Evolutionary conservation across 2,113 vertebrate species (phyloP), one percentile per base, ranked within the genome.

Genomic region (Probosciger aterrimus): DNA sequence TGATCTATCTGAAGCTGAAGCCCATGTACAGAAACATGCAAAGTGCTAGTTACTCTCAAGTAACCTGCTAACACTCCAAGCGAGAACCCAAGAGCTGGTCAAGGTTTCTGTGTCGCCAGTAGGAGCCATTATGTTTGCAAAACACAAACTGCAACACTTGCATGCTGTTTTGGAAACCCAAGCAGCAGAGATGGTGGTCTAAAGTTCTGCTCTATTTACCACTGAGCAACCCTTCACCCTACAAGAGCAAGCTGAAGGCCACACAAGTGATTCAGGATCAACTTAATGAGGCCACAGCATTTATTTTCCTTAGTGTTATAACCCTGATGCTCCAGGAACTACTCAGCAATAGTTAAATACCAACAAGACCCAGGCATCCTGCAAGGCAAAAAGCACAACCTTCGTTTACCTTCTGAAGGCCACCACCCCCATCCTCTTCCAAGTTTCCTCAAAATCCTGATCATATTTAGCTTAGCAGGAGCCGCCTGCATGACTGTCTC

Each of bases 261-360:
- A 8, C 47, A 49, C 8, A 62, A 88, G 11, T 8, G 10, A 92
- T 73, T 76, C 60, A 50, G 17, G 30, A 60, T 68, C 46, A 63
- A 17, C 2, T 47, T 79, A 47, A 62, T 0, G 0, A 69, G 49
- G 27, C 27, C n/a, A 47, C 13, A 23, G 50, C 8, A 31, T 47
- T 55, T 90, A 19, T 63, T 94, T 75, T 82, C 73, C 47, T 67
- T 44, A 30, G 74, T 13, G 23, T 65, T 74, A 28, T 31, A 70
- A 41, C 19, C 6, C 11, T 88, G 55, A 39, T 2, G 16, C 24
- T 60, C 39, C 62, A 86, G 75, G 37, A 95, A 41, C n/a, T 63
- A 64, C 44, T 46, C 27, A 10, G 55, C 47, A 70, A 25, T 80
- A 63, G 55, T 71, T 55, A 80, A 90, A 77, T 78, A 52, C 41